Conservation (phyloP, 2,113 vertebrate species). For the Archocentrus centrarchus region DNA sequence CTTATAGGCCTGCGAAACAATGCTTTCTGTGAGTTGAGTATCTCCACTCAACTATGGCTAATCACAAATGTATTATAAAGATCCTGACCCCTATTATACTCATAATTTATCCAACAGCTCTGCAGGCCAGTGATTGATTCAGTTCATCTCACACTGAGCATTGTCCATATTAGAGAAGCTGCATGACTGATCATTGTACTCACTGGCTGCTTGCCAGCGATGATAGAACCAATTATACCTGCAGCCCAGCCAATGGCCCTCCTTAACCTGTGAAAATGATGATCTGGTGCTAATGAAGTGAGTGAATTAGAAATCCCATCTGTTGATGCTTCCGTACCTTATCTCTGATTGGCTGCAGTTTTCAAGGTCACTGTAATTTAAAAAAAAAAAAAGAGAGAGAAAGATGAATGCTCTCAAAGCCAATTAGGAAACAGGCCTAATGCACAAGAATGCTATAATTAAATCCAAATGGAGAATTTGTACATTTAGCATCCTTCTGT, state of each 20-base stretch:
- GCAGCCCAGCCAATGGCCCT: conserved; percentile 59
- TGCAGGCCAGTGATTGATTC: conserved; percentile 60
- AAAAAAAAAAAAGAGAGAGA: background rate
- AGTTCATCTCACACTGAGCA: conserved; percentile 59
- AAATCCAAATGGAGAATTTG: conserved; percentile 10
- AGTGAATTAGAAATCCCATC: conserved; percentile 73
- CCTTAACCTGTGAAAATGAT: conserved; percentile 75
- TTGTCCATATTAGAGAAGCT: conserved; percentile 62
- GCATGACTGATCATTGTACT: conserved; percentile 66
- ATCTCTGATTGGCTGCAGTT: conserved; percentile 29
- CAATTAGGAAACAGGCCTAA: conserved; percentile 15
- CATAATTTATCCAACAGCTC: conserved; percentile 53
- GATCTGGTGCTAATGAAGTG: conserved; percentile 73
- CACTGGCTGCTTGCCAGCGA: conserved; percentile 61
- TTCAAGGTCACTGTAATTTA: conserved; percentile 51
- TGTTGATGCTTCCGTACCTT: conserved; percentile 51
- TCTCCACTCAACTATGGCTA: conserved; percentile 8
- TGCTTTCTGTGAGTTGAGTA: conserved; percentile 6
- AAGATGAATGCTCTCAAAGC: conserved; percentile 7
- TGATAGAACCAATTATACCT: conserved; percentile 73
- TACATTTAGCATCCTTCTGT: background rate
- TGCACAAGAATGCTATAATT: conserved; percentile 26
- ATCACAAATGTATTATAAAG: conserved; percentile 59
- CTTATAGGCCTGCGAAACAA: conserved; percentile 23
- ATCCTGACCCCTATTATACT: conserved; percentile 57